These are phyloP conservation scores for Drosophila kambysellisi DNA, from an alignment of 2,888 invertebrate genomes.

Conservation along the genomic window DNA sequence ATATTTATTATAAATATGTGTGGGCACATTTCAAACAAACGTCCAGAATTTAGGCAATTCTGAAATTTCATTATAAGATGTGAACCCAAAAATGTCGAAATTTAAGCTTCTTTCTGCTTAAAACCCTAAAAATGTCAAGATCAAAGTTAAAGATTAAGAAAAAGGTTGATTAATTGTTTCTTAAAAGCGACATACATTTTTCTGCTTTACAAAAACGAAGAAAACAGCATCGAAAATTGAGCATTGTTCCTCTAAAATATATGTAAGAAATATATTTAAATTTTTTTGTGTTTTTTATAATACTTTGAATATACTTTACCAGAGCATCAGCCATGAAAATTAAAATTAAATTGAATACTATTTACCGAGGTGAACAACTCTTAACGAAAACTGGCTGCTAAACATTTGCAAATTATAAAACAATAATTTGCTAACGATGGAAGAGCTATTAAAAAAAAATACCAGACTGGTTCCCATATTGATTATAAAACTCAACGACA, in stretches of 20 bases:
- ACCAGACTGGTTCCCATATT: slow-evolving; percentile 34
- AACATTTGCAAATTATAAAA: slow-evolving; percentile 47
- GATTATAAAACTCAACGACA: slow-evolving; percentile 31
- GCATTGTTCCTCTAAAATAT: neutral
- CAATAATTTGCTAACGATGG: slow-evolving; percentile 69
- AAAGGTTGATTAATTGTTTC: slow-evolving; percentile 54
- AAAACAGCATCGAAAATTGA: neutral
- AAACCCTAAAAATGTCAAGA: slow-evolving; percentile 64
- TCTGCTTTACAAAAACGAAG: slow-evolving; percentile 18
- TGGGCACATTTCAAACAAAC: slow-evolving; percentile 8
- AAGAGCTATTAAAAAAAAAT: slow-evolving; percentile 39
- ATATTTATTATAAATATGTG: neutral
- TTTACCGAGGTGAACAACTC: slow-evolving; percentile 12
- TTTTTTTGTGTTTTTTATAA: neutral
- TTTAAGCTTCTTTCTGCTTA: slow-evolving; percentile 23
- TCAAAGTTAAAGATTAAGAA: slow-evolving; percentile 48
- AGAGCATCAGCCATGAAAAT: slow-evolving; percentile 45
- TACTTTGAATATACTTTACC: slow-evolving; percentile 20
- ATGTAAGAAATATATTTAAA: neutral
- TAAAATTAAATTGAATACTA: slow-evolving; percentile 50
- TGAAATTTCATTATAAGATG: slow-evolving; percentile 19
- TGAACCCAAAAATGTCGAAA: slow-evolving; percentile 37
- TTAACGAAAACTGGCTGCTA: slow-evolving; percentile 38
- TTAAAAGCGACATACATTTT: slow-evolving; percentile 22
- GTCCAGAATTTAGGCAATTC: slow-evolving; percentile 7